Base-by-base conservation (phyloP, 2,113 vertebrate genomes). In the Brienomyrus longianalis region DNA sequence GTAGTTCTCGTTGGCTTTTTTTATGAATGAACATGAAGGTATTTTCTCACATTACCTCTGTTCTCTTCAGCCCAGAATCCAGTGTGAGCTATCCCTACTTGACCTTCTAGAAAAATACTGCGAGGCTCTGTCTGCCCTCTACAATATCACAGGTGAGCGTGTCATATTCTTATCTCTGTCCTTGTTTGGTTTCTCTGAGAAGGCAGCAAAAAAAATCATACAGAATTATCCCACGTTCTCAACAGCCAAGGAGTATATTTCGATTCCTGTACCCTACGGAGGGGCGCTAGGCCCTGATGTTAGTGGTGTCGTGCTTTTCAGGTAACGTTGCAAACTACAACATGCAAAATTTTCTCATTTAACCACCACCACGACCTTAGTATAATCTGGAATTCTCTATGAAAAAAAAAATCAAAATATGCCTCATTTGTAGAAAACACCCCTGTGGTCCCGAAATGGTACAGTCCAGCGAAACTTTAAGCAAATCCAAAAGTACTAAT, bases 131-230 rank as follows among this genome's bases (percentile, higher is more conserved):
- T 95, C 93, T 56, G 91, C 92, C 52, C 91, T 87, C 88, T 85
- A 91, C 91, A 96, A 95, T 88, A 90, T 95, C 90, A 95, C 95
- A 96, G 95, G 95, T 96, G 95, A 92, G 52, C 5, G 6, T 2
- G 7, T 84, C 13, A 80, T 4, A 59, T 35, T 13, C 13, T 70
- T 31, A 54, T 62, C 7, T 54, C 43, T 45, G 27, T 85, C 80
- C 56, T 86, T 13, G 3, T 11, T 85, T 50, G 70, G 74, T 43
- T 80, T 43, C 74, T 80, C 35, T 39, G 31, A 80, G 74, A 80
- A 80, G 35, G 35, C 35, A 21, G 74, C 35, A 35, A 19, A 19
- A 77, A 77, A 31, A 23, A 62, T 62, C 31, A 74, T 31, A 80
- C 74, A 43, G 27, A 39, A 39, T 80, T 43, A 80, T 80, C 74